phyloP scores from a whole-genome alignment of 2,797 vertebrate genomes.

The Clarias platycephalus region DNA sequence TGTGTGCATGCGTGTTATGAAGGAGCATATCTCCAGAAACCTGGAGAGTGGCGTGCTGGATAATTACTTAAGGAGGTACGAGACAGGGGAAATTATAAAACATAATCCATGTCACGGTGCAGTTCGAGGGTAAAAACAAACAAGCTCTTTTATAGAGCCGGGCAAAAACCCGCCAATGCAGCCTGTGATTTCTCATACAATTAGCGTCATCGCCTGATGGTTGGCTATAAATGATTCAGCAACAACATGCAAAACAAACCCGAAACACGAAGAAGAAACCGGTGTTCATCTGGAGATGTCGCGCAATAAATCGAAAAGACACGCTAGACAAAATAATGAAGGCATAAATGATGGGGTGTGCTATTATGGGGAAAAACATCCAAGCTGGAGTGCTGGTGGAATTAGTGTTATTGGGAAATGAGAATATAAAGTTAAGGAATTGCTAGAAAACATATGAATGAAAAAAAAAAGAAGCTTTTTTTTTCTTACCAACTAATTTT shows the following conservation, averaged over 20 bases:
- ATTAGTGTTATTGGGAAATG: background rate
- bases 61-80: conserved; percentile 50
- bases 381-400: background rate
- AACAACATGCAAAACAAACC: background rate
- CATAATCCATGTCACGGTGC: conserved; percentile 44
- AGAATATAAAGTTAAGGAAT: background rate
- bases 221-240: background rate
- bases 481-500: background rate
- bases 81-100: conserved; percentile 54
- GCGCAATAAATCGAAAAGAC: background rate
- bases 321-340: background rate
- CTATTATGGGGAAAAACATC: background rate
- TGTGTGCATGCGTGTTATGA: conserved; percentile 41
- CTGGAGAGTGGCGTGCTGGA: conserved; percentile 49
- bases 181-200: conserved; percentile 21
- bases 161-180: conserved; percentile 26
- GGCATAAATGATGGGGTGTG: background rate
- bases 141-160: conserved; percentile 19
- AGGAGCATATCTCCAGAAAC: conserved; percentile 48
- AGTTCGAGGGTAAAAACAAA: conserved; percentile 35
- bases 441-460: too few species aligned
- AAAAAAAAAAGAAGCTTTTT: too few species aligned
- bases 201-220: conserved; percentile 16
- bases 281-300: background rate
- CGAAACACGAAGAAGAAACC: background rate